Conservation (phyloP, 2,888 invertebrate genomes). For the Lithophane leautieri region DNA sequence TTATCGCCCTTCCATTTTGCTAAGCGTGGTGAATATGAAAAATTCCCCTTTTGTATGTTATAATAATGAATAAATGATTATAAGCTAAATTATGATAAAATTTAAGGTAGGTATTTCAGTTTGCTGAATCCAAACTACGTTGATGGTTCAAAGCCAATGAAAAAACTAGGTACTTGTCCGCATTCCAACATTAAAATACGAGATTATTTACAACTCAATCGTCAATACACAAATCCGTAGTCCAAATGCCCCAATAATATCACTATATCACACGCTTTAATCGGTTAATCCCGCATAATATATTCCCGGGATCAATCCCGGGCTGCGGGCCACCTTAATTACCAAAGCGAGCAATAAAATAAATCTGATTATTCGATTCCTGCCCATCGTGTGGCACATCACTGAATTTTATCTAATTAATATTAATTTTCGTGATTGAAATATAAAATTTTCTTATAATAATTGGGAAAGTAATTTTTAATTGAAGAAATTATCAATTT, state of each 20-base stretch:
- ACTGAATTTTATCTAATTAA: conserved; percentile 36
- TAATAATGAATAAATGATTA: background rate
- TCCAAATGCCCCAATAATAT: conserved; percentile 22
- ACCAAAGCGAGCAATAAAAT: conserved; percentile 50
- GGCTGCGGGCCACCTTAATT: conserved; percentile 43
- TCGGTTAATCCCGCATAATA: conserved; percentile 43
- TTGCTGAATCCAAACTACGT: too few species aligned
- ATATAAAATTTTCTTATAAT: conserved; percentile 49
- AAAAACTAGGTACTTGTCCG: too few species aligned
- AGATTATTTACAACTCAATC: conserved; percentile 16
- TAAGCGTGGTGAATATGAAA: background rate
- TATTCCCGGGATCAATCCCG: conserved; percentile 49
- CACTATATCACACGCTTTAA: conserved; percentile 40
- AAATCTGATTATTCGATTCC: conserved; percentile 45
- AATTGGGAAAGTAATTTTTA: conserved; percentile 60
- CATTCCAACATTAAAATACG: background rate
- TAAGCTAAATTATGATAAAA: background rate
- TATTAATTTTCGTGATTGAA: conserved; percentile 40
- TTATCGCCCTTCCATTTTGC: background rate
- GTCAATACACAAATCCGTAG: conserved; percentile 2
- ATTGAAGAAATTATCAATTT: conserved; percentile 55
- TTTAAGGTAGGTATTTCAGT: background rate
- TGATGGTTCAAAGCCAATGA: too few species aligned
- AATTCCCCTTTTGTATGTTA: background rate
- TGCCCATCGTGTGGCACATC: conserved; percentile 24